Base-by-base conservation (phyloP, 2,797 vertebrate species). In the Sebastes hubbsi region DNA sequence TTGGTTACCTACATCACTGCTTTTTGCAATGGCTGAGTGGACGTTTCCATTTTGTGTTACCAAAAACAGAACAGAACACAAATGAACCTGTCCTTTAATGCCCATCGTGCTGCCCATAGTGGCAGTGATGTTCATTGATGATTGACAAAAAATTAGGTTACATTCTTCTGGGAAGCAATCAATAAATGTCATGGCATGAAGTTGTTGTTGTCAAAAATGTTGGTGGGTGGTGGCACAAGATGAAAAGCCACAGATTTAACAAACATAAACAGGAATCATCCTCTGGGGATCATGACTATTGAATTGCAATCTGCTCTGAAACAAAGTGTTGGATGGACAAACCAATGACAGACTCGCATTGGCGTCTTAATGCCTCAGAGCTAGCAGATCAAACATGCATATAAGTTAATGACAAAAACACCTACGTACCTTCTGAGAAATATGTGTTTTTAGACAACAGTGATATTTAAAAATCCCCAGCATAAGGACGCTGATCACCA, bases 401-500 rank as follows among this genome's bases (percentile, higher is more conserved):
- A 62, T 64, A 16, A 29, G 32, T 25, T 12, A 5, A 52, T 22
- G 22, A 16, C 1, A 56, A 55, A 60, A 62, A 61, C 22, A 24
- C 4, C 2, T 8, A 20, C 8, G 1, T 36, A 25, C n/a, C 20
- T 22, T 32, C 20, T 54, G n/a, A 27, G 27, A 52, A 80, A 60
- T 18, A 55, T 58, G 2, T 25, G 6, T 16, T 60, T 5, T 27
- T 4, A 29, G 56, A 61, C 10, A 69, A 11, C 30, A 16, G 16
- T 25, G 34, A 14, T 42, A 66, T 65, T 77, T 63, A 34, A 22
- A 25, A 58, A 69, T 38, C n/a, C 6, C 29, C 27, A 63, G 70
- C 46, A 68, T 52, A 46, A 66, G 52, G 70, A 32, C 6, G 11
- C 56, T 65, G 38, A 81, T 87, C 49, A 34, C 52, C 42, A 6